Base-by-base conservation (phyloP, 2,888 invertebrate genomes). In the Osmoderma eremita region DNA sequence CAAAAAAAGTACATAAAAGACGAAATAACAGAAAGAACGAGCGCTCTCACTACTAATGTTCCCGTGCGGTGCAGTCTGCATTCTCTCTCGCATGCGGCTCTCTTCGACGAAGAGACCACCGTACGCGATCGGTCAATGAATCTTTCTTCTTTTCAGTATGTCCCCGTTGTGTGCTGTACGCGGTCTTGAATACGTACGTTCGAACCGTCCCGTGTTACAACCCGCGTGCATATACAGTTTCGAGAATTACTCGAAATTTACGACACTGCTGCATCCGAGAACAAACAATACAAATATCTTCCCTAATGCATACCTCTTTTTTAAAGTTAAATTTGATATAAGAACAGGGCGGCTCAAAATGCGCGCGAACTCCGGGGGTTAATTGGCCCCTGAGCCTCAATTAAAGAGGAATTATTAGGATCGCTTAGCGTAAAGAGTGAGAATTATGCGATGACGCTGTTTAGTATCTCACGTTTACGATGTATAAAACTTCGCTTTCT, bases 41-140 rank as follows among this genome's bases (percentile, higher is more conserved):
- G 24, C 58, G 42, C 42, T 15, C 30, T 61, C 30, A 51, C 38
- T 56, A 42, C 45, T 61, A 61, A 61, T 45, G 58, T 61, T 42
- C 58, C 45, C 30, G 17, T 61, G 45, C 58, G 58, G 58, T 61
- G 45, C 58, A 58, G 58, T 58, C 45, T 53, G 24, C 41, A 41
- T 61, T 61, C 58, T 45, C 58, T 61, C 36, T 38, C 12, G 38
- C 36, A 15, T 30, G 18, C 58, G 30, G 58, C 45, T 42, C 58
- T 13, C 48, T 61, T 61, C 58, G 58, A 3, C 58, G 58, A 61
- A 48, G 45, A 61, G 58, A 61, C 58, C 58, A 61, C 58, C 58
- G 36, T 45, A 45, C 36, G 30, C 38, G 50, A 30, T 41, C 58
- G 58, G 58, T 61, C 58, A 61, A 61, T 61, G 58, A 61, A 42